Percentiles rank a stretch among this genome's conserved stretches.
phyloP scores from a whole-genome alignment of 1,140 invertebrate genomes.

The Pollicipes pollicipes region DNA sequence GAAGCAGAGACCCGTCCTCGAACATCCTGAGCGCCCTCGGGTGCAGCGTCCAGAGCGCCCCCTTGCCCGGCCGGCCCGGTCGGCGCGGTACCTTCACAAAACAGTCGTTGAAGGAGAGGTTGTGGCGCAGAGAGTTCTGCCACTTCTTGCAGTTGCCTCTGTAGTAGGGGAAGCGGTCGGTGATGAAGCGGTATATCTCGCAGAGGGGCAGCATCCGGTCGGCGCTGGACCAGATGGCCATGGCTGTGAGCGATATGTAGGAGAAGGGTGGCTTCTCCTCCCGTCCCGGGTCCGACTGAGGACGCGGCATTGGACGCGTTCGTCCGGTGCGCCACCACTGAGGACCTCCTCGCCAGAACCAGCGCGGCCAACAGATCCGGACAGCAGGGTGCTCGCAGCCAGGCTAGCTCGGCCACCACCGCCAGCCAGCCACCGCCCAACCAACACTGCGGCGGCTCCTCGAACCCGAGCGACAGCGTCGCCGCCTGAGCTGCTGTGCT shows the following conservation, averaged over 20 bases:
- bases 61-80: slow-evolving; percentile 73
- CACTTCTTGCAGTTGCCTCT: slow-evolving; percentile 70
- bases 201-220: slow-evolving; percentile 89
- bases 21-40: slow-evolving; percentile 81
- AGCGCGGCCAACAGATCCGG: too few relatives aligned
- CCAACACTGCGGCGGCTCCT: too few relatives aligned
- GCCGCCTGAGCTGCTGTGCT: too few relatives aligned
- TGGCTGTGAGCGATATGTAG: slow-evolving; percentile 89
- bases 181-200: slow-evolving; percentile 85
- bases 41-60: slow-evolving; percentile 77
- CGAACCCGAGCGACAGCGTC: too few relatives aligned
- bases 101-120: slow-evolving; percentile 84
- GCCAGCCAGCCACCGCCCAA: too few relatives aligned
- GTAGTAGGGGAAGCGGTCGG: slow-evolving; percentile 78
- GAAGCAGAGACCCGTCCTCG: slow-evolving; percentile 72
- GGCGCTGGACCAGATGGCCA: slow-evolving; percentile 86
- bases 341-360: too few relatives aligned
- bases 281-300: slow-evolving; percentile 78
- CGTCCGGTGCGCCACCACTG: too few relatives aligned
- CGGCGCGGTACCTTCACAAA: slow-evolving; percentile 82
- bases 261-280: slow-evolving; percentile 93
- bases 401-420: too few relatives aligned
- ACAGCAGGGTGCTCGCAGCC: too few relatives aligned
- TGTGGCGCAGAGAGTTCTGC: slow-evolving; percentile 71
- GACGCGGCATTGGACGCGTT: slow-evolving; percentile 85